phyloP scores from a whole-genome alignment of 2,888 invertebrate genomes.

The Leucoptera coffeella region DNA sequence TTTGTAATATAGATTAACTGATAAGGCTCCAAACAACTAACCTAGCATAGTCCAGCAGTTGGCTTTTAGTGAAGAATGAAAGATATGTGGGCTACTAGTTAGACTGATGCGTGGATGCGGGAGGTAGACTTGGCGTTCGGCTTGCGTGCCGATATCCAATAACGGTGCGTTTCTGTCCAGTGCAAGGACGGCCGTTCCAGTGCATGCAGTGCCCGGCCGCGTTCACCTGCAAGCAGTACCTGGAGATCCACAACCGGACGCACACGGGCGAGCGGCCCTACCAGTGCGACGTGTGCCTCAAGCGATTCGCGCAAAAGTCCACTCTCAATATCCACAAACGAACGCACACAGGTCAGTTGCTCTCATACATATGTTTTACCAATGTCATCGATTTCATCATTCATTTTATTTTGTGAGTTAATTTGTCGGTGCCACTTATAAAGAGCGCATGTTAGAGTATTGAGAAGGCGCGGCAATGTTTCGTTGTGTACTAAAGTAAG shows the following conservation, averaged over 20 bases:
- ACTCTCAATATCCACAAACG: conserved; percentile 76
- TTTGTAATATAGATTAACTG: too few relatives aligned
- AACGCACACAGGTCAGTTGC: conserved; percentile 60
- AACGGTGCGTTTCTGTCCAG: too few relatives aligned
- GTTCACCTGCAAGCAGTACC: conserved; percentile 53
- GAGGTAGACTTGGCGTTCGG: conserved; percentile 3
- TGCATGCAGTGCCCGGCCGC: conserved; percentile 54
- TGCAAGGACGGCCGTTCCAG: conserved; percentile 55
- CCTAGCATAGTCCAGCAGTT: too few relatives aligned
- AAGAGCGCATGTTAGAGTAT: too few relatives aligned
- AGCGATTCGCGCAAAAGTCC: conserved; percentile 76
- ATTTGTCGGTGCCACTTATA: conserved; percentile 47
- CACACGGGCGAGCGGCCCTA: conserved; percentile 52
- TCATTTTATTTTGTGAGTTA: conserved; percentile 6
- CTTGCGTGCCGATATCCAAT: not conserved
- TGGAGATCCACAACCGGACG: conserved; percentile 50
- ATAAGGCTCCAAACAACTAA: too few relatives aligned
- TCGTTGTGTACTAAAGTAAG: conserved; percentile 10
- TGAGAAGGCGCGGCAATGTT: too few relatives aligned
- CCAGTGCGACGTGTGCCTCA: conserved; percentile 70
- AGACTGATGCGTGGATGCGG: conserved; percentile 6
- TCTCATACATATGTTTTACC: too few relatives aligned
- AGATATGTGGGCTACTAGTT: conserved; percentile 21
- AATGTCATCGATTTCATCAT: too few relatives aligned
- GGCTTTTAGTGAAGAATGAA: conserved; percentile 15